Evolutionary conservation across 2,797 vertebrate genomes (phyloP).

Genomic region (Melanotaenia parkinsoni): DNA sequence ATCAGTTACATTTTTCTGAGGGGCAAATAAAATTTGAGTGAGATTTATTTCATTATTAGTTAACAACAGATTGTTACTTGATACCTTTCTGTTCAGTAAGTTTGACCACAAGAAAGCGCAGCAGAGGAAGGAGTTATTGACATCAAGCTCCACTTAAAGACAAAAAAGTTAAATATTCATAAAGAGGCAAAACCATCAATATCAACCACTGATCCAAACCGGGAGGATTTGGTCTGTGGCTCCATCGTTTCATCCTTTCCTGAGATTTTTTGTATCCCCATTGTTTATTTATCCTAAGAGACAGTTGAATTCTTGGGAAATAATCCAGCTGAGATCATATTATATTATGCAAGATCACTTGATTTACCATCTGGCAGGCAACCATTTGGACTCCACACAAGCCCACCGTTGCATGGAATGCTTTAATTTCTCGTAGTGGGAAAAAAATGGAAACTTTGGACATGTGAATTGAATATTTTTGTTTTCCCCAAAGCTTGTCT

Average conservation of each 20-base stretch:
- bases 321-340: not conserved
- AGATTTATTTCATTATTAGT: not conserved
- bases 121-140: not conserved
- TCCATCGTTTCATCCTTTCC: not conserved
- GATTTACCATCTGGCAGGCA: not conserved
- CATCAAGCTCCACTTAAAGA: not conserved
- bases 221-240: not conserved
- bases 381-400: not conserved
- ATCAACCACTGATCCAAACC: not conserved
- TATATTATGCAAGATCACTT: not conserved
- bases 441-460: not conserved
- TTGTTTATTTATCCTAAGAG: not conserved
- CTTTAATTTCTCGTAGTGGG: not conserved
- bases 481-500: not conserved
- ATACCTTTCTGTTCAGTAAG: not conserved
- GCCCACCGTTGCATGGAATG: not conserved
- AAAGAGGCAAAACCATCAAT: not conserved
- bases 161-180: not conserved
- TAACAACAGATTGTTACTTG: not conserved
- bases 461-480: not conserved
- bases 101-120: not conserved
- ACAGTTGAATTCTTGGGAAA: not conserved
- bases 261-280: not conserved
- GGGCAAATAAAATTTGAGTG: not conserved
- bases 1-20: not conserved